phyloP scores from a whole-genome alignment of 2,113 vertebrate species.

The Dolichotis patagonum region DNA sequence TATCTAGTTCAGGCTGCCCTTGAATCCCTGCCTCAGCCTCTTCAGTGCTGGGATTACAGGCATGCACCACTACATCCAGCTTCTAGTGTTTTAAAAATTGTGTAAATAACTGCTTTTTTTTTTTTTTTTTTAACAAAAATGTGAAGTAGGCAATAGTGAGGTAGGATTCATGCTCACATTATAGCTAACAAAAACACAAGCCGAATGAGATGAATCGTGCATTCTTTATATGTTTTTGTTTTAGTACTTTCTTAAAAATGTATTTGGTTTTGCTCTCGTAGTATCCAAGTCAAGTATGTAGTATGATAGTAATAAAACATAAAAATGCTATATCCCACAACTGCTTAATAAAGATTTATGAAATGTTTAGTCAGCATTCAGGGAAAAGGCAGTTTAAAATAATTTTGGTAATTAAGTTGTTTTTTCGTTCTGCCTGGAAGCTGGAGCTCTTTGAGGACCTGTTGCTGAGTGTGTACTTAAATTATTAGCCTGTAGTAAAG shows the following conservation, averaged over 20 bases:
- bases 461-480: neutral
- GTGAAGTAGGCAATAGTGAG: neutral
- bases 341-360: neutral
- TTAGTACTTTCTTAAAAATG: neutral
- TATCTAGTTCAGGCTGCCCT: neutral
- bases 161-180: neutral
- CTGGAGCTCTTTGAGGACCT: neutral
- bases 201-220: neutral
- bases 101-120: neutral
- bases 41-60: neutral
- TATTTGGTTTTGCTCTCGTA: neutral
- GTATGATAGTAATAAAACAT: neutral
- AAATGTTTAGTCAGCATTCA: neutral
- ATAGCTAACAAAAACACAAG: slow-evolving; percentile 19
- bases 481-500: neutral
- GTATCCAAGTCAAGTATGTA: neutral
- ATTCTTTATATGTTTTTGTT: slow-evolving; percentile 37
- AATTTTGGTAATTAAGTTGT: slow-evolving; percentile 22
- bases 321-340: neutral
- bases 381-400: slow-evolving; percentile 30
- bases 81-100: neutral
- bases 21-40: neutral
- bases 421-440: neutral
- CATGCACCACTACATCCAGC: neutral
- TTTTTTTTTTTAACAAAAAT: neutral